Conservation (phyloP, 64 coral and sea anemone genomes). For the Montipora cactus region DNA sequence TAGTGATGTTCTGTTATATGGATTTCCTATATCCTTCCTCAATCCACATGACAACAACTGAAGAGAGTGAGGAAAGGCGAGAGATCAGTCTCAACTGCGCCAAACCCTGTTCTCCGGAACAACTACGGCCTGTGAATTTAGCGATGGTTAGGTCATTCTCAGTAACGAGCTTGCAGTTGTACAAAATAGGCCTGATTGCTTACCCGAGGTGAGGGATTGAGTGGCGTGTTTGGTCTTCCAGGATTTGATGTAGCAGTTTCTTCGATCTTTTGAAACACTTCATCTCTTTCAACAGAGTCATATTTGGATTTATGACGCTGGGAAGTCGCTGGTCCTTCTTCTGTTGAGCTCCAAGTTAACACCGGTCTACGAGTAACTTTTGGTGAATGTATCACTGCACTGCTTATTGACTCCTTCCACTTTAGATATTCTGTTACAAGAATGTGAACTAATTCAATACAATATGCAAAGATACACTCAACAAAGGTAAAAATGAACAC, state of each 20-base stretch:
- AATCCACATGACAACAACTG: too few relatives aligned
- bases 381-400: conserved; percentile 24
- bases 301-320: conserved; percentile 18
- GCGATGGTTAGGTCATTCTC: neutral
- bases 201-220: conserved; percentile 75
- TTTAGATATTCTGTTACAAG: conserved; percentile 19
- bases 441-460: neutral
- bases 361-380: conserved; percentile 27
- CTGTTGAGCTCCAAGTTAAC: conserved; percentile 37
- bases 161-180: neutral
- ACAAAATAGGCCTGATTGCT: neutral
- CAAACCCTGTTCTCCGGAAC: too few relatives aligned
- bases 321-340: neutral
- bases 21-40: too few relatives aligned
- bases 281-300: conserved; percentile 68
- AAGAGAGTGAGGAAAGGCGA: too few relatives aligned
- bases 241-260: conserved; percentile 12
- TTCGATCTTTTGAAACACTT: conserved; percentile 75
- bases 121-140: too few relatives aligned
- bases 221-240: conserved; percentile 32
- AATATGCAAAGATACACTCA: too few relatives aligned
- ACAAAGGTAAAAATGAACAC: too few relatives aligned
- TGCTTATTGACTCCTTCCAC: conserved; percentile 18
- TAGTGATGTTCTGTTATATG: too few relatives aligned
- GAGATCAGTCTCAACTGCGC: too few relatives aligned